Evolutionary conservation across 2,888 invertebrate species (phyloP).

Genomic region (Noctua fimbriata): DNA sequence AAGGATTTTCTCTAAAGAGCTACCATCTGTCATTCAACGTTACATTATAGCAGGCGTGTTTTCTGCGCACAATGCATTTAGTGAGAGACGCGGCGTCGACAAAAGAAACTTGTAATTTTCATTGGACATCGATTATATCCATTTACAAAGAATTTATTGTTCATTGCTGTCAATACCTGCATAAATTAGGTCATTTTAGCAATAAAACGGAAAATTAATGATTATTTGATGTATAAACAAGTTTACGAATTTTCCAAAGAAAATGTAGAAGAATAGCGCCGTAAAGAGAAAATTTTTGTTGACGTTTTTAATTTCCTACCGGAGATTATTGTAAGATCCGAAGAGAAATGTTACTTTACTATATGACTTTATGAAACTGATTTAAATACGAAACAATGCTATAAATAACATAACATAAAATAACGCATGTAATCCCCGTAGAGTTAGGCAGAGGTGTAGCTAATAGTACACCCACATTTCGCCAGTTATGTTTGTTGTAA

Average conservation of each 20-base stretch:
- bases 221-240: slow-evolving; percentile 17
- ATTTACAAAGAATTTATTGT: slow-evolving; percentile 17
- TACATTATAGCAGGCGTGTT: slow-evolving; percentile 66
- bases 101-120: slow-evolving; percentile 28
- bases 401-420: too few relatives aligned
- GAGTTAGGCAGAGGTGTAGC: too few relatives aligned
- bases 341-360: slow-evolving; percentile 37
- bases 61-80: slow-evolving; percentile 33
- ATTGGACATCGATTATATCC: slow-evolving; percentile 5
- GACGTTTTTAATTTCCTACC: slow-evolving; percentile 71
- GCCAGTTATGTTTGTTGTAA: too few relatives aligned
- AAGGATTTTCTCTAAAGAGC: slow-evolving; percentile 78
- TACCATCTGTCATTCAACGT: slow-evolving; percentile 75
- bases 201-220: slow-evolving; percentile 16
- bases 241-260: slow-evolving; percentile 29
- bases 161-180: slow-evolving; percentile 30
- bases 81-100: neutral
- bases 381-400: slow-evolving; percentile 21
- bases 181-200: slow-evolving; percentile 18
- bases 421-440: too few relatives aligned
- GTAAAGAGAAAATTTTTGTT: slow-evolving; percentile 64
- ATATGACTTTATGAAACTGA: slow-evolving; percentile 20
- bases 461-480: too few relatives aligned
- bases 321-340: slow-evolving; percentile 65
- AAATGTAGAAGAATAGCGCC: slow-evolving; percentile 24